Percentiles rank a stretch among this genome's conserved stretches.
Conservation (phyloP, 2,888 invertebrate genomes). For the Melieria omissa region DNA sequence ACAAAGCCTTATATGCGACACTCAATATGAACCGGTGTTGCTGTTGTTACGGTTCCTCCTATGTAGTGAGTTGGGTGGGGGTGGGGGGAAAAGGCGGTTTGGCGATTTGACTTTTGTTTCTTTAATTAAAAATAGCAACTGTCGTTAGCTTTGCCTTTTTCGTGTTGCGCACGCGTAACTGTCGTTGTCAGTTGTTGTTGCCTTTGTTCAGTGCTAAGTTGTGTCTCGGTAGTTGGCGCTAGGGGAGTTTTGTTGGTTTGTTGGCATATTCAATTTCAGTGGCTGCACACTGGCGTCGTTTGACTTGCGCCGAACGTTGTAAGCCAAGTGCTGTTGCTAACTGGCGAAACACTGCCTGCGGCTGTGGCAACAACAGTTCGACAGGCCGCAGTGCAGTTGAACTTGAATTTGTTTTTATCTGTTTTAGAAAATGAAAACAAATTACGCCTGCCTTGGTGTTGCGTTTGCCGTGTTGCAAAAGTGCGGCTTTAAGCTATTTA, state of each 20-base stretch:
- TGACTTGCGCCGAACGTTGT: too few species aligned
- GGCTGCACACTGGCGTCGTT: too few species aligned
- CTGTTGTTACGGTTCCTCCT: background rate
- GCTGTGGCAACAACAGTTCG: conserved; percentile 9
- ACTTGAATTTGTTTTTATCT: conserved; percentile 55
- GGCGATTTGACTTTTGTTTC: background rate
- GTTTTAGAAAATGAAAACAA: background rate
- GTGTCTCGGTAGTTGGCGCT: too few species aligned
- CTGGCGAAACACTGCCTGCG: background rate
- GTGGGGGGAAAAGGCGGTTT: background rate
- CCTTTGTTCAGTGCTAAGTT: too few species aligned
- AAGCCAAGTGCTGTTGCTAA: too few species aligned
- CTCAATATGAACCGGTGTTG: conserved; percentile 40
- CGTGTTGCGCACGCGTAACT: background rate
- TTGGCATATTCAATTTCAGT: too few species aligned
- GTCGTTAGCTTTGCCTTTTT: conserved; percentile 24
- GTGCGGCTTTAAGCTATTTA: too few species aligned
- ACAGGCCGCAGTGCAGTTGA: conserved; percentile 42
- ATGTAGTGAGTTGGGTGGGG: background rate
- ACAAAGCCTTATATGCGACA: conserved; percentile 36
- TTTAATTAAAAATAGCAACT: conserved; percentile 7
- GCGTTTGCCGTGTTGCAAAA: conserved; percentile 21
- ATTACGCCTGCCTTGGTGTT: conserved; percentile 27
- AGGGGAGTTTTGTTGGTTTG: too few species aligned
- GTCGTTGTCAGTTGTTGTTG: background rate